Base-by-base conservation (phyloP, 2,797 vertebrate genomes). In the Ptychadena robeensis region DNA sequence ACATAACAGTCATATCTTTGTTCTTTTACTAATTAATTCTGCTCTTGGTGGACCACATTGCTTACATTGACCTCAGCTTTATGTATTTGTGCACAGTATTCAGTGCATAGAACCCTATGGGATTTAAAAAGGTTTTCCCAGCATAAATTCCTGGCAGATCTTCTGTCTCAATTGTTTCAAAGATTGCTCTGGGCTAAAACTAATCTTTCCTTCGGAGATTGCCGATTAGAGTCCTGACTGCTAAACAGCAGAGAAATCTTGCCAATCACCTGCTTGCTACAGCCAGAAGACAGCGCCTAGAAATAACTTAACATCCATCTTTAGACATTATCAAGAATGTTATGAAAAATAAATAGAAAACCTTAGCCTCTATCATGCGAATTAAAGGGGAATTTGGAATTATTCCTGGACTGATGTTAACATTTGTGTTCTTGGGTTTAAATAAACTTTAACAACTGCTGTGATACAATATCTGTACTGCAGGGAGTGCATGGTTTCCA, bases 191-290 rank as follows among this genome's bases (percentile, higher is more conserved):
- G 44, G 44, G 44, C 44, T 22, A 53, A 53, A 53, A 18, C 44
- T 53, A 53, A 53, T 53, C 44, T 53, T 53, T 53, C 44, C 44
- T 53, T 53, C 44, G 44, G 44, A 53, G 44, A 53, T 53, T 53
- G 44, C 44, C 44, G 44, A 53, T 53, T 53, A 53, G 44, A 53
- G 15, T 53, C 18, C 44, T 53, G 44, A 53, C 44, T 53, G 44
- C 44, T 53, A 53, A 53, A 53, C 44, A 53, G 44, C 44, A 53
- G 15, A 53, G 44, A 53, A 53, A 53, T 22, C 44, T 53, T 53
- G 44, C 44, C 44, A 53, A 53, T 53, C 44, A 53, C 44, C 18
- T 53, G 44, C 15, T 53, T 22, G 44, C 18, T 22, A 18, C 44
- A 53, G 18, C 18, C 18, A 53, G 18, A 53, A 53, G 44, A 53